Conservation (phyloP, 2,113 vertebrate species). For the Asarcornis scutulata region DNA sequence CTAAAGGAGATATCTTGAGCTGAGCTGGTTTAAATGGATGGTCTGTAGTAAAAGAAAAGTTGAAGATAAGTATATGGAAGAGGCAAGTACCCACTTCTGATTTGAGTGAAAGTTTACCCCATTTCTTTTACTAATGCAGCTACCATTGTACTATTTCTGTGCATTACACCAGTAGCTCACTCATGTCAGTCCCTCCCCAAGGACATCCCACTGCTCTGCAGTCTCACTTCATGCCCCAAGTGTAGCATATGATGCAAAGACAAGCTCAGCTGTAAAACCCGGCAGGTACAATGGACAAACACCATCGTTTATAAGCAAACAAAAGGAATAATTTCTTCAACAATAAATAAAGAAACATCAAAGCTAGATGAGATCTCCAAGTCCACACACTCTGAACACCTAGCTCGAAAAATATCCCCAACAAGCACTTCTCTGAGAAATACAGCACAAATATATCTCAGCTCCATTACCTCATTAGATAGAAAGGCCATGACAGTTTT, state of each 20-base stretch:
- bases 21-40: not conserved
- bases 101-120: not conserved
- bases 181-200: not conserved
- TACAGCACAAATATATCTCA: rapidly evolving
- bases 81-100: not conserved
- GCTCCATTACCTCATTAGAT: not conserved
- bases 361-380: not conserved
- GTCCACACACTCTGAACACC: rapidly evolving
- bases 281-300: not conserved
- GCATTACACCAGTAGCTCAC: not conserved
- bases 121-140: not conserved
- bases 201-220: not conserved
- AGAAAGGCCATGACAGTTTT: rapidly evolving
- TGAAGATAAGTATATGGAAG: not conserved
- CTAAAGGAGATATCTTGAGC: not conserved
- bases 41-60: not conserved
- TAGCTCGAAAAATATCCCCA: not conserved
- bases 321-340: not conserved
- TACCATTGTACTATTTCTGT: not conserved
- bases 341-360: too few relatives aligned
- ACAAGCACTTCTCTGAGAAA: not conserved
- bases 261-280: not conserved
- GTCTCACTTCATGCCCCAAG: not conserved
- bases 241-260: not conserved
- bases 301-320: not conserved